Conservation (phyloP, 2,797 vertebrate genomes). For the Acridotheres tristis region DNA sequence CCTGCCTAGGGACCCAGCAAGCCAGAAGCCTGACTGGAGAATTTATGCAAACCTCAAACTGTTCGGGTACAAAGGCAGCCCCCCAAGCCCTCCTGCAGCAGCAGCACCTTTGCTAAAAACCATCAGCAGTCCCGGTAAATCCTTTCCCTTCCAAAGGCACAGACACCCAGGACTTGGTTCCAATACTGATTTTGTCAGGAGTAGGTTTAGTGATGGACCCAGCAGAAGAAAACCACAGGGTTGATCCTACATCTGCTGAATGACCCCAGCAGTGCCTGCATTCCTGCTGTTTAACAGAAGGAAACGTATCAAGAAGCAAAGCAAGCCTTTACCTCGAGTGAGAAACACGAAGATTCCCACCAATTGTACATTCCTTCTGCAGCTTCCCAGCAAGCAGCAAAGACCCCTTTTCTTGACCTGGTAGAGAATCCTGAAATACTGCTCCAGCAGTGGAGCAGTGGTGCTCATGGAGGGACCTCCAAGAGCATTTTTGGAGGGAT, state of each 20-base stretch:
- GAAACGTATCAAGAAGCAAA: background rate
- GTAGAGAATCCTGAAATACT: background rate
- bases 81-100: rapidly evolving
- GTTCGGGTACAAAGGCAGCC: background rate
- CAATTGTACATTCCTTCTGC: background rate
- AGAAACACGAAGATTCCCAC: background rate
- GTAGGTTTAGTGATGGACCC: background rate
- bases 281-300: background rate
- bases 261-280: rapidly evolving
- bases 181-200: background rate
- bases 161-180: background rate
- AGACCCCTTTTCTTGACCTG: background rate
- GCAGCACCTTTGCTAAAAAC: background rate
- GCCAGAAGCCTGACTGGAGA: background rate
- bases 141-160: background rate
- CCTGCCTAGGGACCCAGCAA: background rate
- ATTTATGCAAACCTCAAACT: background rate
- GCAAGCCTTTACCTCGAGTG: background rate
- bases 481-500: rapidly evolving
- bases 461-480: rapidly evolving
- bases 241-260: background rate
- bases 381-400: background rate
- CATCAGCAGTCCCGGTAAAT: background rate
- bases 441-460: background rate
- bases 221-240: background rate